phyloP scores from a whole-genome alignment of 2,113 vertebrate genomes.

The Pseudopodoces humilis region DNA sequence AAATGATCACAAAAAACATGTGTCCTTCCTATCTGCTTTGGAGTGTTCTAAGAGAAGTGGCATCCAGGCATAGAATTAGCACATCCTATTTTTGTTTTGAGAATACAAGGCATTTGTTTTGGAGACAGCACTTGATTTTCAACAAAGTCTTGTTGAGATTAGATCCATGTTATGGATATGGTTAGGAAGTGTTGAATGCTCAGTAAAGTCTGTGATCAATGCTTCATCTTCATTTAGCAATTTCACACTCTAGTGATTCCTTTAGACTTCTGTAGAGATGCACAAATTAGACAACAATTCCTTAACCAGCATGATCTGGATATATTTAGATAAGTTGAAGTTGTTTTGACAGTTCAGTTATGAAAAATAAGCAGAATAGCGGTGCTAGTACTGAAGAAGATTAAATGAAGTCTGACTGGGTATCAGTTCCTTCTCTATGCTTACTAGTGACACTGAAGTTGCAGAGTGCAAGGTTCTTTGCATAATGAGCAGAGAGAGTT shows the following conservation, averaged over 20 bases:
- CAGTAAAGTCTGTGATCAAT: neutral
- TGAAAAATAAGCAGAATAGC: neutral
- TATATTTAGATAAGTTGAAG: neutral
- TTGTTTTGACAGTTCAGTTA: slow-evolving; percentile 24
- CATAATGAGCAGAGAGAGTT: neutral
- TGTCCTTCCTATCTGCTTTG: neutral
- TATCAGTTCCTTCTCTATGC: neutral
- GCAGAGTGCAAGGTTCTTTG: neutral
- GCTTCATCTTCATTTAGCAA: neutral
- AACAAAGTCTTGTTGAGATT: neutral
- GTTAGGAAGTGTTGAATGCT: neutral
- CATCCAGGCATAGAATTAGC: neutral
- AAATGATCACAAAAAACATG: neutral
- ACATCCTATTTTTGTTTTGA: neutral
- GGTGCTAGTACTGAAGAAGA: neutral
- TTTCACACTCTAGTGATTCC: slow-evolving; percentile 21
- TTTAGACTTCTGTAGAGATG: slow-evolving; percentile 24
- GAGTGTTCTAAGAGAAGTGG: neutral
- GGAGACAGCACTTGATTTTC: neutral
- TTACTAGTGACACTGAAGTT: neutral
- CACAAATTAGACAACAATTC: slow-evolving; percentile 7
- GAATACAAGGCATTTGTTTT: neutral
- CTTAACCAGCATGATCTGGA: neutral
- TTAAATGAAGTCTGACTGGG: neutral
- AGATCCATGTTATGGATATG: neutral